These are phyloP conservation scores for Tolmerus cingulatus DNA, from an alignment of 2,888 invertebrate genomes.

Conservation along the genomic window DNA sequence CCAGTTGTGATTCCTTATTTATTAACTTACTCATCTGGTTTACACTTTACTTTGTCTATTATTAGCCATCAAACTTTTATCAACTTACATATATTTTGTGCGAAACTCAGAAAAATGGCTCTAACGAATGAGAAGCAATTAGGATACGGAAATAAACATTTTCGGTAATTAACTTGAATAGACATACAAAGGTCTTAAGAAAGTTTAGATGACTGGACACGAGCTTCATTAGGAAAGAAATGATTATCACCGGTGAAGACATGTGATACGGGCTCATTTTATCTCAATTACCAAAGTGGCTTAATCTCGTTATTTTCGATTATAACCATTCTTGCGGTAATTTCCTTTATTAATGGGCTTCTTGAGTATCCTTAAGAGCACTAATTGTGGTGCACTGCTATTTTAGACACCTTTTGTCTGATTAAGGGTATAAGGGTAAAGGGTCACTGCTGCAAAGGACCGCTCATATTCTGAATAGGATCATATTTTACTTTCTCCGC, in stretches of 20 bases:
- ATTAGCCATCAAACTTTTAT: background rate
- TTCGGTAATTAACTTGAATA: conserved; percentile 19
- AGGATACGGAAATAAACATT: conserved; percentile 24
- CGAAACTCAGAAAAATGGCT: background rate
- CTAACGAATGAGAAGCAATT: background rate
- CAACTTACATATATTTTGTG: background rate
- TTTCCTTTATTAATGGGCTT: background rate
- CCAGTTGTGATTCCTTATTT: background rate
- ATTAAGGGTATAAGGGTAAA: background rate
- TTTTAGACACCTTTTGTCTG: background rate
- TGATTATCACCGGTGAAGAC: background rate
- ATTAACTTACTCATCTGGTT: background rate
- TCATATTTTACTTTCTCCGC: background rate
- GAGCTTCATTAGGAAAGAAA: background rate
- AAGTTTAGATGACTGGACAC: conserved; percentile 1
- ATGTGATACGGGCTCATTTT: conserved; percentile 35
- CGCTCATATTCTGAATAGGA: background rate
- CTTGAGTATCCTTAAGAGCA: background rate
- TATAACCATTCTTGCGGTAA: conserved; percentile 11
- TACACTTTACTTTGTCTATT: background rate
- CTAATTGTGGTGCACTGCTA: background rate
- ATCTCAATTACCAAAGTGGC: conserved; percentile 29
- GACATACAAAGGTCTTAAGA: background rate
- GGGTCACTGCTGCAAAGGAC: background rate
- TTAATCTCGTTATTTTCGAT: conserved; percentile 34